Base-by-base conservation (phyloP, 2,797 vertebrate genomes). In the Enteromius thamalakanensis region DNA sequence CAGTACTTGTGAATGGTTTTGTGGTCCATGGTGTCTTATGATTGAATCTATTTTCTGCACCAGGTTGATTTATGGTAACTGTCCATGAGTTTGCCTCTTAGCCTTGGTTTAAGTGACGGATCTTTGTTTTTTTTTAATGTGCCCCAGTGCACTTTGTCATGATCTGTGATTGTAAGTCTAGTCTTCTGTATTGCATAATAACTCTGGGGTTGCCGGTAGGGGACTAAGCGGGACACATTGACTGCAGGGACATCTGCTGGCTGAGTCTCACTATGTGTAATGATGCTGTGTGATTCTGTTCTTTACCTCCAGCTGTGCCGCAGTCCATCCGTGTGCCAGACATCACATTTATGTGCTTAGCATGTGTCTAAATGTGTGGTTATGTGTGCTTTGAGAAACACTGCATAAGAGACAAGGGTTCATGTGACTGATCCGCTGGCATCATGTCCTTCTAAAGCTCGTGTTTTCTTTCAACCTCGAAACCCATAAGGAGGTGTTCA, bases 301-400 rank as follows among this genome's bases (percentile, higher is more conserved):
- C 47, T 62, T 47, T 72, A 72, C 84, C 64, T 51, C 62, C 19
- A 51, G 47, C 53, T 70, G 58, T 82, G 49, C 45, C 65, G 70
- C 71, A 76, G 81, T 76, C 34, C 42, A 58, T 77, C 58, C 32
- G 15, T 58, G 45, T 78, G 42, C 64, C 26, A 72, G 49, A 58
- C 26, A 47, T 29, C 58, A 81, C 67, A 51, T 68, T 78, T 58
- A 81, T 87, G 87, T 87, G 84, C 81, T 40, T 11, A 82, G 32
- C 74, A 7, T 83, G 53, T 75, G 84, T 81, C 65, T 42, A 5
- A 76, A 65, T 84, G 69, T 76, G 53, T 79, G 70, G 49, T 19
- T 81, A 62, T 26, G 53, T 76, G 42, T 75, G 79, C 58, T 40
- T 79, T 83, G 5, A 76, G 47, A 80, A 81, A 47, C 62, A 65